phyloP scores from a whole-genome alignment of 2,888 invertebrate species.

The Lasioglossum oenotherae region DNA sequence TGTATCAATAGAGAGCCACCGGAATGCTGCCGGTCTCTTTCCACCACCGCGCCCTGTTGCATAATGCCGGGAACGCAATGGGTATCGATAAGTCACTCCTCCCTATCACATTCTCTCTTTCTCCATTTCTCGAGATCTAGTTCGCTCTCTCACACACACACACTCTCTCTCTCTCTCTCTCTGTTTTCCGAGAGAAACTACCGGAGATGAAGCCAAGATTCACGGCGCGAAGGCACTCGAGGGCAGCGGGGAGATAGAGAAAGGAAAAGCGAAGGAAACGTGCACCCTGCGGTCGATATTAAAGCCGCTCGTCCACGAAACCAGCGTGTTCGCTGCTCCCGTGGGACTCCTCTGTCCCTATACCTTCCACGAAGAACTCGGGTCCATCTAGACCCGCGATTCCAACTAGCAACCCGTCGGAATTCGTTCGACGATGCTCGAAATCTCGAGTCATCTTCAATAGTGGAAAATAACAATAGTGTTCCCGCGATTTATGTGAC shows the following conservation, averaged over 20 bases:
- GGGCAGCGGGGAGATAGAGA: not conserved
- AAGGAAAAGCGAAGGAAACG: slow-evolving; percentile 19
- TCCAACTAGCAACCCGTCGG: not conserved
- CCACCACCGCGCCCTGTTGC: slow-evolving; percentile 45
- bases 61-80: slow-evolving; percentile 56
- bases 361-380: not conserved
- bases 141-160: not conserved
- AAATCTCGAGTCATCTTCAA: too few species aligned
- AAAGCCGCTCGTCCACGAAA: slow-evolving; percentile 33
- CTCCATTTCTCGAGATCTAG: not conserved
- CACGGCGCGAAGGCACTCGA: slow-evolving; percentile 27
- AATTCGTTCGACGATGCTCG: not conserved
- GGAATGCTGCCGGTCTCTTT: slow-evolving; percentile 37
- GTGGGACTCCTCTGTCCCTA: not conserved
- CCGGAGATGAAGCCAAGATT: slow-evolving; percentile 34
- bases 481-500: too few species aligned
- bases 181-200: slow-evolving; percentile 3
- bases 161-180: not conserved
- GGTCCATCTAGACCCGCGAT: not conserved
- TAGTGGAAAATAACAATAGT: too few species aligned
- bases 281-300: slow-evolving; percentile 50
- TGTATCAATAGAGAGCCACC: slow-evolving; percentile 76
- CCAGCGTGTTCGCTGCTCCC: not conserved
- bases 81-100: slow-evolving; percentile 52
- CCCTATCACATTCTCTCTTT: not conserved